These are phyloP conservation scores for Siderastrea radians DNA, from an alignment of 92 coral and sea anemone genomes.

Conservation along the genomic window DNA sequence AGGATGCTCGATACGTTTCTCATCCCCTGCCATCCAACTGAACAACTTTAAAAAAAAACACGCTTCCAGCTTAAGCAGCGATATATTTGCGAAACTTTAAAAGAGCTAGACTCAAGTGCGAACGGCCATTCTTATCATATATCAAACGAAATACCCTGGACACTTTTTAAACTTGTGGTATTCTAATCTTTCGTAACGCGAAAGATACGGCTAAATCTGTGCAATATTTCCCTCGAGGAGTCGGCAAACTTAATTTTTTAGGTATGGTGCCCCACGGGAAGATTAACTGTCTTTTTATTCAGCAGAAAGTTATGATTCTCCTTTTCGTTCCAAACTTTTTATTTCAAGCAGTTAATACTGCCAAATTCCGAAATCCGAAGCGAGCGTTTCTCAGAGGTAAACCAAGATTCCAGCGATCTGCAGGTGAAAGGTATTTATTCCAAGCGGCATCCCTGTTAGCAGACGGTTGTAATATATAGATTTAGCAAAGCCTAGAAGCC, in stretches of 20 bases:
- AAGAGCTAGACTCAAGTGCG: conserved; percentile 26
- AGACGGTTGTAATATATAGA: conserved; percentile 63
- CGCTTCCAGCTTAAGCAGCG: not conserved
- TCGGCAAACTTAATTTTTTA: conserved; percentile 13
- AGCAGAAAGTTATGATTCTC: not conserved
- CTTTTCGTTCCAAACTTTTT: conserved; percentile 1
- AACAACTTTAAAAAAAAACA: not conserved
- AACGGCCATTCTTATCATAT: conserved; percentile 28
- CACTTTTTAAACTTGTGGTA: not conserved
- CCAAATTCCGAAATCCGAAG: conserved; percentile 1
- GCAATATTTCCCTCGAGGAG: conserved; percentile 5
- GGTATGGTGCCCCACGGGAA: conserved; percentile 32
- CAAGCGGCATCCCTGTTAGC: conserved; percentile 27
- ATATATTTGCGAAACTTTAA: conserved; percentile 42
- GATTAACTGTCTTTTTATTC: conserved; percentile 44
- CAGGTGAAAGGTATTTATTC: conserved; percentile 22
- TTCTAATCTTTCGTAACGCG: conserved; percentile 2
- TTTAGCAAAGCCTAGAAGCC: too few species aligned
- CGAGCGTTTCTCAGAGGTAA: conserved; percentile 11
- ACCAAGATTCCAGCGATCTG: conserved; percentile 13
- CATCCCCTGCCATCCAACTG: conserved; percentile 12
- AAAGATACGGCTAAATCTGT: not conserved
- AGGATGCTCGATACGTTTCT: conserved; percentile 5
- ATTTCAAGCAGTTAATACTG: not conserved
- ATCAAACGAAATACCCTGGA: not conserved